These are phyloP conservation scores for Mechanitis mazaeus DNA, from an alignment of 2,888 invertebrate genomes.

Conservation along the genomic window DNA sequence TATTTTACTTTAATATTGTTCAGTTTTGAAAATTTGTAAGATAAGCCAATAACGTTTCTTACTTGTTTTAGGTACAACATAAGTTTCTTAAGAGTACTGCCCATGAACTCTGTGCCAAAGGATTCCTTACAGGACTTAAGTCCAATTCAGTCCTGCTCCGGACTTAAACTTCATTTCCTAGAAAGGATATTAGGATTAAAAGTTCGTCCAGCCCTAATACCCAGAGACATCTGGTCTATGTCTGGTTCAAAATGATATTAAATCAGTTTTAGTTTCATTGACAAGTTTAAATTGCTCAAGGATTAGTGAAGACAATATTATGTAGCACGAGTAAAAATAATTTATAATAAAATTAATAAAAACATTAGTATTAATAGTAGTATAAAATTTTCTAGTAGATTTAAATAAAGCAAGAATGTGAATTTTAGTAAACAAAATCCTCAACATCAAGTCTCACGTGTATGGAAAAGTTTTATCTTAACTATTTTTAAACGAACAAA, in stretches of 20 bases:
- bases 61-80: slow-evolving; percentile 18
- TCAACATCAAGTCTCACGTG: not conserved
- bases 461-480: not conserved
- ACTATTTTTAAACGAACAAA: not conserved
- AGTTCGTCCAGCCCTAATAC: slow-evolving; percentile 56
- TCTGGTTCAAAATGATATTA: slow-evolving; percentile 37
- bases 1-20: not conserved
- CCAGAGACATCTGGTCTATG: slow-evolving; percentile 43
- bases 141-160: slow-evolving; percentile 37
- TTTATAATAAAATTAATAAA: too few relatives aligned
- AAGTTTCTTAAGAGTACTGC: slow-evolving; percentile 27
- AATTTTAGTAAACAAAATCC: too few relatives aligned
- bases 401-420: too few relatives aligned
- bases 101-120: slow-evolving; percentile 34
- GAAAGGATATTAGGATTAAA: slow-evolving; percentile 69
- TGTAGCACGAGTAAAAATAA: slow-evolving; percentile 5
- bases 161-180: slow-evolving; percentile 69
- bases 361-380: too few relatives aligned
- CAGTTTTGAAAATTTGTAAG: slow-evolving; percentile 12
- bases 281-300: slow-evolving; percentile 13
- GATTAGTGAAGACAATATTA: slow-evolving; percentile 2
- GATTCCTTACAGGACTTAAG: slow-evolving; percentile 43
- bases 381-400: too few relatives aligned
- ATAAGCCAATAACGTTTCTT: slow-evolving; percentile 8
- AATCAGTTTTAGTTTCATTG: slow-evolving; percentile 32